Evolutionary conservation across 2,797 vertebrate genomes (phyloP).

Genomic region (Propithecus perrieri): DNA sequence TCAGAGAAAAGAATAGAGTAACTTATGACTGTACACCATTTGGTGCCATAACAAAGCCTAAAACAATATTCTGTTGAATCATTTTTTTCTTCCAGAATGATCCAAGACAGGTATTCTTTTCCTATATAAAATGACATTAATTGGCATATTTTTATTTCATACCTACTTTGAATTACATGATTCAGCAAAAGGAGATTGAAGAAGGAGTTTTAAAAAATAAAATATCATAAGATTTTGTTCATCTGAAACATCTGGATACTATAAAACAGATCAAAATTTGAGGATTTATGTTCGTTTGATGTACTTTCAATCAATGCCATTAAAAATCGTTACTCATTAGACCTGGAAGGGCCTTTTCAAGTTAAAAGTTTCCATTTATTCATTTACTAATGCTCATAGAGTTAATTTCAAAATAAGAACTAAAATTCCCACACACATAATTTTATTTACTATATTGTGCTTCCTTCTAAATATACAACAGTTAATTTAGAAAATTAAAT

Average conservation of each 20-base stretch:
- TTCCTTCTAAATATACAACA: not conserved
- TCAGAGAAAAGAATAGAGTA: not conserved
- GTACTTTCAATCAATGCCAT: not conserved
- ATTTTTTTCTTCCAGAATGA: not conserved
- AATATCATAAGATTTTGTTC: not conserved
- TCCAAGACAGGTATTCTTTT: not conserved
- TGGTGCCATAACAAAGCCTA: not conserved
- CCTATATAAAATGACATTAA: not conserved
- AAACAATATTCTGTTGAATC: not conserved
- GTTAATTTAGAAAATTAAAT: conserved; percentile 9
- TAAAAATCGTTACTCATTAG: not conserved
- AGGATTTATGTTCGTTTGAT: not conserved
- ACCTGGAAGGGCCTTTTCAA: not conserved
- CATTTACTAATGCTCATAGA: not conserved
- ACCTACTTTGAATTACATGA: not conserved
- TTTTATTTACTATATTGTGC: not conserved
- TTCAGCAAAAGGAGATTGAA: not conserved
- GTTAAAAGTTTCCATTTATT: not conserved
- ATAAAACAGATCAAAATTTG: not conserved
- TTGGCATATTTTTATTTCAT: not conserved
- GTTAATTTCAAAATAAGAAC: not conserved
- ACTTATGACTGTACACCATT: not conserved
- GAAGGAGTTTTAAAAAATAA: not conserved
- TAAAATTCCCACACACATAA: not conserved
- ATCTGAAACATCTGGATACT: not conserved